phyloP scores from a whole-genome alignment of 2,113 vertebrate species.

The Rhinoderma darwinii region DNA sequence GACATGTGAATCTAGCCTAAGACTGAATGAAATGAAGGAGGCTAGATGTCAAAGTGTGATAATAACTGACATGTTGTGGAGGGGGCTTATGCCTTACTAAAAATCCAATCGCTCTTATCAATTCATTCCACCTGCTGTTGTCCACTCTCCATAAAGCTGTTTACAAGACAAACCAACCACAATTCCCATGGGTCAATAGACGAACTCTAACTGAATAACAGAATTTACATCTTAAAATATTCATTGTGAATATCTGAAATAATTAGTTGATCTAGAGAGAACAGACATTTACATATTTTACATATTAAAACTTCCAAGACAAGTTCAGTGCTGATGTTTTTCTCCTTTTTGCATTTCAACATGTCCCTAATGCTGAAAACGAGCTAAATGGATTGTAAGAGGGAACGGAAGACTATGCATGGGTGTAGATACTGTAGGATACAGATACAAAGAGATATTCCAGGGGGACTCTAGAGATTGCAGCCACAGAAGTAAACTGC shows the following conservation, averaged over 20 bases:
- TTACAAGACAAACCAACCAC: neutral
- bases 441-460: neutral
- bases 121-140: neutral
- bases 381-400: neutral
- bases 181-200: neutral
- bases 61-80: neutral
- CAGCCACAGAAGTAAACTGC: neutral
- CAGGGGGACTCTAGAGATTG: neutral
- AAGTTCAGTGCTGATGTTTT: neutral
- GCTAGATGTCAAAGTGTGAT: neutral
- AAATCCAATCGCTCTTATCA: neutral
- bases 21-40: neutral
- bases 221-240: constrained; percentile 7
- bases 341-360: neutral
- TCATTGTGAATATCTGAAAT: constrained; percentile 5
- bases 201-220: neutral
- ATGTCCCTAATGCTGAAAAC: neutral
- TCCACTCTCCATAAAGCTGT: neutral
- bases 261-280: neutral
- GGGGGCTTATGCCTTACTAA: neutral
- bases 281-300: constrained; percentile 10
- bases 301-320: neutral
- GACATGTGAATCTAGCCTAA: too few species aligned
- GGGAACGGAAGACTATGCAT: neutral
- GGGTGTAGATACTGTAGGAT: neutral